Evolutionary conservation across 2,888 invertebrate genomes (phyloP).

Genomic region (Dione vanillae): DNA sequence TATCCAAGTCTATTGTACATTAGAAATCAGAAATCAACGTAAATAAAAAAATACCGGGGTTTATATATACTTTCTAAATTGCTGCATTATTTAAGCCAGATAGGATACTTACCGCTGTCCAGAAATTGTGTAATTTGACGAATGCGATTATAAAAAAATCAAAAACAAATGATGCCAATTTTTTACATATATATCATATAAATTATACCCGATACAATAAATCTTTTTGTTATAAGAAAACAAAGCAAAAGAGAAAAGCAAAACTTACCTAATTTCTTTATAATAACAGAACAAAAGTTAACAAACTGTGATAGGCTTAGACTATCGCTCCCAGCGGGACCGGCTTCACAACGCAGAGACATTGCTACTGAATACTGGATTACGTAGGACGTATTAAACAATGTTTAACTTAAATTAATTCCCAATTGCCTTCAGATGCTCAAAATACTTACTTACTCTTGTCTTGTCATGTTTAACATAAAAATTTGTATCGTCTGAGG

Average conservation of each 20-base stretch:
- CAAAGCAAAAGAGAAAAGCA: neutral
- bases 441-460: neutral
- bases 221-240: no score
- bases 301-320: slow-evolving; percentile 17
- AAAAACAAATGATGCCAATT: no score
- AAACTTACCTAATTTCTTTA: neutral
- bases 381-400: slow-evolving; percentile 14
- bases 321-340: slow-evolving; percentile 1
- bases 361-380: neutral
- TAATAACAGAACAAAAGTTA: slow-evolving; percentile 17
- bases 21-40: no score
- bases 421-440: slow-evolving; percentile 12
- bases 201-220: no score
- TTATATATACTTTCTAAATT: no score
- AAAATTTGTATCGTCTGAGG: neutral
- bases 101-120: no score
- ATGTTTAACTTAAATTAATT: slow-evolving; percentile 19
- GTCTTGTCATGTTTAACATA: neutral
- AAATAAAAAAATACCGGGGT: no score
- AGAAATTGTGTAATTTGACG: no score
- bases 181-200: no score
- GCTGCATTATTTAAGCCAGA: no score
- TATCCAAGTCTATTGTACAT: no score
- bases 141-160: no score
- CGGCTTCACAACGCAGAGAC: slow-evolving; percentile 1